Conservation (phyloP, 2,797 vertebrate species). For the Prunella strophiata region DNA sequence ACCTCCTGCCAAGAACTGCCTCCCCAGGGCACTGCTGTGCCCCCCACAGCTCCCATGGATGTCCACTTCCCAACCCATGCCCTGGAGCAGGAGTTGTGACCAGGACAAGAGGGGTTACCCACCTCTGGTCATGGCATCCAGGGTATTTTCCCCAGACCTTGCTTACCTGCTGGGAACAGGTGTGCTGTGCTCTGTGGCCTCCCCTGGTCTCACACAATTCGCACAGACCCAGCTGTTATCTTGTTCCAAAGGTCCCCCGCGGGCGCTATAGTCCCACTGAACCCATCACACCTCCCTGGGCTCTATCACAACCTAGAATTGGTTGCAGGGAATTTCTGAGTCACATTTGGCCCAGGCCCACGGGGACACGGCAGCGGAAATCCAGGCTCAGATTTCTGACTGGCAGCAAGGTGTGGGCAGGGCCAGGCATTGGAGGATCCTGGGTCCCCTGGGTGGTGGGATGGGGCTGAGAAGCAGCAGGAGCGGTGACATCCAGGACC, state of each 20-base stretch:
- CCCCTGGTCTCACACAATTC: neutral
- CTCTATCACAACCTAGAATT: neutral
- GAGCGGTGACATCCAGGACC: neutral
- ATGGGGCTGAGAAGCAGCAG: neutral
- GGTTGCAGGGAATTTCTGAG: neutral
- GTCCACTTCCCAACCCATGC: accelerated
- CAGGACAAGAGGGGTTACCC: neutral
- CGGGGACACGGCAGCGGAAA: neutral
- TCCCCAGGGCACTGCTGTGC: neutral
- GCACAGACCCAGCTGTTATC: neutral
- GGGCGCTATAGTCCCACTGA: neutral
- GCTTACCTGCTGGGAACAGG: slow-evolving; percentile 16
- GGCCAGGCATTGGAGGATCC: neutral
- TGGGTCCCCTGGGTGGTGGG: neutral
- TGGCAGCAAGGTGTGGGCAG: neutral
- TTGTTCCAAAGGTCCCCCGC: slow-evolving; percentile 60
- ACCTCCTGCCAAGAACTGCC: neutral
- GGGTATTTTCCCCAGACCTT: neutral
- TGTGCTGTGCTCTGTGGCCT: neutral
- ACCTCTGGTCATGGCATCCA: accelerated
- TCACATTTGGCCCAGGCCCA: neutral
- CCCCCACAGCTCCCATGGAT: accelerated
- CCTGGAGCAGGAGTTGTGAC: neutral
- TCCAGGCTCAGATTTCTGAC: neutral
- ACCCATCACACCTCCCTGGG: neutral